Base-by-base conservation (phyloP, 2,888 invertebrate genomes). In the Conus canariensis region DNA sequence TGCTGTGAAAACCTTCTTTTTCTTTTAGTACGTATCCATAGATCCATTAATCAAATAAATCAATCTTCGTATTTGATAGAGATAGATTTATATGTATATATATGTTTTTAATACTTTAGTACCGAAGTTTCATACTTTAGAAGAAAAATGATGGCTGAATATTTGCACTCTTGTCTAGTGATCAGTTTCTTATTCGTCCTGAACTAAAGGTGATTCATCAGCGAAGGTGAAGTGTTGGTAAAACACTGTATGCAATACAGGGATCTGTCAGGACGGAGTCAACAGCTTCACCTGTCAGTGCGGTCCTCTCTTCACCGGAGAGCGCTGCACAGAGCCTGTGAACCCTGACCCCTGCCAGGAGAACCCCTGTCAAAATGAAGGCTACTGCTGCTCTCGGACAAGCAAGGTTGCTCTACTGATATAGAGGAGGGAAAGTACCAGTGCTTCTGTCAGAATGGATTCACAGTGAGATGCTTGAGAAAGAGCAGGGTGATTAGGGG, bases 321-420 rank as follows among this genome's bases (percentile, higher is more conserved):
- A 30, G 30, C 91, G 90, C 83, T 95, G 95, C 94, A 93, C 94
- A 88, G 83, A 83, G 10, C 77, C 87, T 10, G 30, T 90, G 19
- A 94, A 95, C 30, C 22, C 86, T 22, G 95, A 95, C 91, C 93
- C 94, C 3, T 95, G 95, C 92, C 67, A 85, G 30, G 93, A 94
- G 67, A 92, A 93, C 70, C 95, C 95, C 14, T 95, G 95, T 88
- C 93, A 93, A 80, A 95, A 95, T 92, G 92, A 91, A 25, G 94
- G 92, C 70, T 92, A 91, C 85, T 94, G 94, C 92, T 94, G 94
- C 87, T 88, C 93, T 9, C 89, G 89, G 93, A 93, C 22, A 93
- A 92, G 80, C 80, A 85, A 56, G 70, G 88, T 58, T 93, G 95
- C 91, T 77, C 92, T 58, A 45, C 88, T 58, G 77, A 90, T 83